These are phyloP conservation scores for Speoplatyrhinus poulsoni DNA, from an alignment of 2,113 vertebrate species.

Conservation along the genomic window DNA sequence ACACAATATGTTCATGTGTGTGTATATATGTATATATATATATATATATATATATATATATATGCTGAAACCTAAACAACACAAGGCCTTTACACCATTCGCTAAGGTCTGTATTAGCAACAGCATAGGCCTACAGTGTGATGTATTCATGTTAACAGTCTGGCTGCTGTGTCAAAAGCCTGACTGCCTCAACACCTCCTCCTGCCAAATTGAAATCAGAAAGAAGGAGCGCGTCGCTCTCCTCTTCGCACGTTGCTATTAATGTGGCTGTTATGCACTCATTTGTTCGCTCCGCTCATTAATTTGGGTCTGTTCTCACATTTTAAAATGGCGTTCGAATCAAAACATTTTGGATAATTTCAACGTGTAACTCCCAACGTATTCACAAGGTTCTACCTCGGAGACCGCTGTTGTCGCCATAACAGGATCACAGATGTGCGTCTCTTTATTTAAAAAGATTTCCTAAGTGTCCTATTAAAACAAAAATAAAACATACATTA, in stretches of 20 bases:
- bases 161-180: constrained; percentile 61
- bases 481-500: neutral
- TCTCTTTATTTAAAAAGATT: constrained; percentile 7
- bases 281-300: constrained; percentile 62
- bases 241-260: constrained; percentile 64
- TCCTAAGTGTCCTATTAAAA: too few species aligned
- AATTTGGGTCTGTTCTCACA: constrained; percentile 43
- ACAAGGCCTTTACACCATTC: constrained; percentile 34
- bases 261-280: constrained; percentile 64
- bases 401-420: constrained; percentile 30
- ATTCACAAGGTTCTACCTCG: constrained; percentile 48
- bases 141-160: constrained; percentile 71
- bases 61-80: neutral
- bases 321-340: constrained; percentile 25
- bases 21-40: too few species aligned
- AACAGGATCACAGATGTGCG: constrained; percentile 25
- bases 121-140: constrained; percentile 52
- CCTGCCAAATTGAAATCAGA: constrained; percentile 68
- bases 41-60: neutral
- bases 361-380: constrained; percentile 45
- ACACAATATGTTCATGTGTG: too few species aligned
- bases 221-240: constrained; percentile 53
- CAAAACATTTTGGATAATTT: constrained; percentile 40
- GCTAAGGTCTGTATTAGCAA: constrained; percentile 45
- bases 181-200: constrained; percentile 58